Evolutionary conservation across 2,797 vertebrate genomes (phyloP).

Genomic region (Cossypha caffra): DNA sequence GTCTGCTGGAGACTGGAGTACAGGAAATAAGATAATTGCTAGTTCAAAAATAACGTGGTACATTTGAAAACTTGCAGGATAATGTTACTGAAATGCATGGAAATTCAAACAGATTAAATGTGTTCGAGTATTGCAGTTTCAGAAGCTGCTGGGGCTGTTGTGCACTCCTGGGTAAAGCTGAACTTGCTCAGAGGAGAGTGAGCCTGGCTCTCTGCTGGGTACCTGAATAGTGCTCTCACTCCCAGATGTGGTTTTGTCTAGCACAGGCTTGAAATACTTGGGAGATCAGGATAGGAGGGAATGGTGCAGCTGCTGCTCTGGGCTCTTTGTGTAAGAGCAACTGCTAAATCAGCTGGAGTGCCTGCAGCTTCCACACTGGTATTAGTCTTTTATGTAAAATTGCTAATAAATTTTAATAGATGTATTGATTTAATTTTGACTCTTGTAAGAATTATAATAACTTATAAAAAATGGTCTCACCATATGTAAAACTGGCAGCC

Average conservation of each 20-base stretch:
- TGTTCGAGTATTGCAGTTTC: neutral
- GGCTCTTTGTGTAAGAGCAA: neutral
- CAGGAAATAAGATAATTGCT: neutral
- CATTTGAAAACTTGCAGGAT: neutral
- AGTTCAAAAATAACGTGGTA: neutral
- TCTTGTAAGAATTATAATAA: neutral
- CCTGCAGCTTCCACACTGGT: neutral
- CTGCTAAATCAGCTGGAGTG: neutral
- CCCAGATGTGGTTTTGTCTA: neutral
- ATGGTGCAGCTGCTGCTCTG: neutral
- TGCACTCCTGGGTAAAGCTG: neutral
- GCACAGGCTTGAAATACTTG: neutral
- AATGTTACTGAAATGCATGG: accelerated
- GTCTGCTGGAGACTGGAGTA: neutral
- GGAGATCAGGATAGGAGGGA: neutral
- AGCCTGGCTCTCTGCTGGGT: neutral
- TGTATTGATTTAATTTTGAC: neutral
- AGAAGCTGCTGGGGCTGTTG: neutral
- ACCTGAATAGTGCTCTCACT: neutral
- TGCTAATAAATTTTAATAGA: neutral
- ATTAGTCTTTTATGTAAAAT: neutral
- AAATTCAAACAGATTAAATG: neutral
- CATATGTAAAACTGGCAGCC: neutral
- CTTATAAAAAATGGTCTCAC: neutral
- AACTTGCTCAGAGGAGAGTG: neutral